Conservation (phyloP, 2,797 vertebrate species). For the Platalea minor region DNA sequence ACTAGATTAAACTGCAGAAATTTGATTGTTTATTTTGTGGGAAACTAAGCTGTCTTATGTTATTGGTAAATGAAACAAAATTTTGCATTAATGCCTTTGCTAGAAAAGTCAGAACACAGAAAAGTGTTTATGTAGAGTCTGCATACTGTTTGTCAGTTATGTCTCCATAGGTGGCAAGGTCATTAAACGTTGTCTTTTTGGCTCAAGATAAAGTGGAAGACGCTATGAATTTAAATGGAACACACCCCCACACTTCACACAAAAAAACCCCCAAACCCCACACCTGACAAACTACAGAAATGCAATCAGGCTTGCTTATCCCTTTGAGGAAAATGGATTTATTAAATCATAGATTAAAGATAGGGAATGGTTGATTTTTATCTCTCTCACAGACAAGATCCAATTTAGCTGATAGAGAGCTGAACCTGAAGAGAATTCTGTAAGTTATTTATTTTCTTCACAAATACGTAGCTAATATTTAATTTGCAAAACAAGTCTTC, state of each 20-base stretch:
- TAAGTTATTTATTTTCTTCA: conserved; percentile 1
- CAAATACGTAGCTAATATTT: neutral
- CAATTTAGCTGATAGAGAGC: conserved; percentile 53
- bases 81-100: neutral
- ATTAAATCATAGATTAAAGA: conserved; percentile 55
- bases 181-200: neutral
- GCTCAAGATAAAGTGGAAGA: neutral
- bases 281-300: neutral
- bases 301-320: neutral
- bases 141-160: neutral
- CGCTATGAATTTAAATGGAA: neutral
- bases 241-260: accelerated
- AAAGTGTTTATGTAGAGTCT: neutral
- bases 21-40: neutral
- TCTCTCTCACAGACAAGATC: conserved; percentile 13
- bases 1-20: neutral
- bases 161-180: neutral
- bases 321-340: conserved; percentile 5
- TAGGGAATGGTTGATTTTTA: conserved; percentile 17
- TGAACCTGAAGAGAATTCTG: conserved; percentile 8
- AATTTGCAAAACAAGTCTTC: neutral
- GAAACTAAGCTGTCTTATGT: neutral
- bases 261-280: neutral
- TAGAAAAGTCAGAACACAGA: neutral
- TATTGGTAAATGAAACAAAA: neutral